phyloP scores from a whole-genome alignment of 2,888 invertebrate species.

The Mythimna impura region DNA sequence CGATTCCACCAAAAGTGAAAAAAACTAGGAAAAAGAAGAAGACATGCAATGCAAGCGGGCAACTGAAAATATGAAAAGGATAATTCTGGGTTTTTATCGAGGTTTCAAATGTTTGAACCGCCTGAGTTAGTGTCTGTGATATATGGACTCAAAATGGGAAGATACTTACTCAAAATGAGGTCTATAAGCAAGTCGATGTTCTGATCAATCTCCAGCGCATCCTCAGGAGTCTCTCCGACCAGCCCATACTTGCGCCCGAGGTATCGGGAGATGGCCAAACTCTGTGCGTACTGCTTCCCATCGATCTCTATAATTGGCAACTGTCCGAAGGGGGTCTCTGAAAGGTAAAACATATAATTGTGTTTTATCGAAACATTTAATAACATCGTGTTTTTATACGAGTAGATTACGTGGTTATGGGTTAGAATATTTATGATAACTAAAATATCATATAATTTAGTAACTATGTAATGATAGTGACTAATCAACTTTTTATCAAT shows the following conservation, averaged over 20 bases:
- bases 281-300: constrained; percentile 91
- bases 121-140: too few species aligned
- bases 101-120: background rate
- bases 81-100: background rate
- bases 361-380: too few species aligned
- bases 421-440: too few species aligned
- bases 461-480: too few species aligned
- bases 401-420: too few species aligned
- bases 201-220: constrained; percentile 91
- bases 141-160: background rate
- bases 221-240: constrained; percentile 90
- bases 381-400: too few species aligned
- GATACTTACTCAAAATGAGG: constrained; percentile 76
- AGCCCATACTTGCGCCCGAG: constrained; percentile 91
- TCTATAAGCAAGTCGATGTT: constrained; percentile 91
- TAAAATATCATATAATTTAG: too few species aligned
- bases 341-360: background rate
- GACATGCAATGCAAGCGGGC: background rate
- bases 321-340: constrained; percentile 89
- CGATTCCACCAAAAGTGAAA: background rate
- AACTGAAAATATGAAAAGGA: background rate
- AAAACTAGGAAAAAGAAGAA: too few species aligned
- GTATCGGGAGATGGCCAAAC: constrained; percentile 91
- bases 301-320: constrained; percentile 91
- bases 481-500: too few species aligned